A percentile compares a stretch with the other conserved stretches of the same genome.
These are phyloP conservation scores for Calvadosia cruxmelitensis DNA, from an alignment of 30 jellyfish, hydroid and myxozoan species.

Conservation along the genomic window DNA sequence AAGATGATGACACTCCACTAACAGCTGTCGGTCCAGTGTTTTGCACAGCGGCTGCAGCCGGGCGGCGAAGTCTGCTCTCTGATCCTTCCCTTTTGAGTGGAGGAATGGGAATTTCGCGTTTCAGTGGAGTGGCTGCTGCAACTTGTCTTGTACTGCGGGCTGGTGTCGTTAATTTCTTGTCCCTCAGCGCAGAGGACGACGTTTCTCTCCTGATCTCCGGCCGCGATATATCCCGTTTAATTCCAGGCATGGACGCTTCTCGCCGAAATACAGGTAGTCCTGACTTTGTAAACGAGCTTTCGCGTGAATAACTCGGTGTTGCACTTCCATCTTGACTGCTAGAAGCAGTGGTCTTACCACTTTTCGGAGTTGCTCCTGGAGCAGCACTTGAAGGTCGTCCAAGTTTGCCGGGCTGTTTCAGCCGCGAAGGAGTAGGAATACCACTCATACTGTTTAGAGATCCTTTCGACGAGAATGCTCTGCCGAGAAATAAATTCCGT, in stretches of 20 bases:
- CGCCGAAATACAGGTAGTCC: conserved; percentile 67
- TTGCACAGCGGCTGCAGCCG: conserved; percentile 39
- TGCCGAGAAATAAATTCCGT: background rate
- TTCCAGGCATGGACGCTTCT: conserved; percentile 69
- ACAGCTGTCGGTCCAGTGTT: conserved; percentile 49
- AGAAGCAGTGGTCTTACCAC: conserved; percentile 6
- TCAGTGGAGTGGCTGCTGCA: background rate
- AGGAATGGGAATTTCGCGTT: conserved; percentile 8
- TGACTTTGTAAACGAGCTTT: conserved; percentile 63
- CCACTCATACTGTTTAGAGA: conserved; percentile 63
- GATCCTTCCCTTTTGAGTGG: conserved; percentile 20
- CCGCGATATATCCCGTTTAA: conserved; percentile 53
- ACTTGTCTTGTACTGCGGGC: background rate
- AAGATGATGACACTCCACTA: conserved; percentile 26
- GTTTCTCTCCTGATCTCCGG: conserved; percentile 50
- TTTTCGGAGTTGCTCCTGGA: conserved; percentile 25
- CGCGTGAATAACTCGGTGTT: conserved; percentile 66
- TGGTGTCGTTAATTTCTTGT: background rate
- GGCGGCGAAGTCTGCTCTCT: conserved; percentile 18
- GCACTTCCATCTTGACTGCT: conserved; percentile 19
- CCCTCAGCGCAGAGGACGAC: background rate
- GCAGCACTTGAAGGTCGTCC: conserved; percentile 6
- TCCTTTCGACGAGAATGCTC: conserved; percentile 72
- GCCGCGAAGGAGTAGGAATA: conserved; percentile 41
- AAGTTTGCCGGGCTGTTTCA: conserved; percentile 10